A percentile compares a stretch with the other conserved stretches of the same genome.
phyloP scores from a whole-genome alignment of 2,888 invertebrate genomes.

The Drosophila silvestris region DNA sequence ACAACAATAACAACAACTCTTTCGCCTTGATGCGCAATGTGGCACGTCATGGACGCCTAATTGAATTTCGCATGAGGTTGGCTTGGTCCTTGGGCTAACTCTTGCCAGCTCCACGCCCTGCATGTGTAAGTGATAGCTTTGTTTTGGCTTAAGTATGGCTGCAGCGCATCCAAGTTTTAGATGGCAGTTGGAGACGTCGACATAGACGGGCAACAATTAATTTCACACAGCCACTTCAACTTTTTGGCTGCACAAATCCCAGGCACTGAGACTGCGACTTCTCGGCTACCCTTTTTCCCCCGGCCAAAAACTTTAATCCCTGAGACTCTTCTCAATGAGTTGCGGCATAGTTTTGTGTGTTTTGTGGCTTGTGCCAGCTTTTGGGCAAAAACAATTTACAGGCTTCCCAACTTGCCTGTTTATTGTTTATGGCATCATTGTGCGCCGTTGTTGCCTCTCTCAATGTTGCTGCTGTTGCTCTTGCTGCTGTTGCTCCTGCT shows the following conservation, averaged over 20 bases:
- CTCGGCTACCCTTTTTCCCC: neutral
- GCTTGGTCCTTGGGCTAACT: constrained; percentile 66
- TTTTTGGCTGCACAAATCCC: constrained; percentile 79
- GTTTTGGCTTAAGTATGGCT: constrained; percentile 67
- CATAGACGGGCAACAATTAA: constrained; percentile 75
- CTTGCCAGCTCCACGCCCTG: constrained; percentile 48
- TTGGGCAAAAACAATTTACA: constrained; percentile 73
- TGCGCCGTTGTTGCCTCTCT: constrained; percentile 66
- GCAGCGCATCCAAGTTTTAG: constrained; percentile 12
- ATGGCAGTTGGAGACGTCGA: constrained; percentile 20
- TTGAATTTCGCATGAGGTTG: constrained; percentile 70
- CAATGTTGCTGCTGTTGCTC: constrained; percentile 13
- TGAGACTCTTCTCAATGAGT: constrained; percentile 46
- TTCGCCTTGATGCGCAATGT: constrained; percentile 52
- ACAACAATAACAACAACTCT: constrained; percentile 38
- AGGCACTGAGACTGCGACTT: constrained; percentile 34
- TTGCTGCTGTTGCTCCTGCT: constrained; percentile 8
- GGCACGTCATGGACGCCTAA: constrained; percentile 78
- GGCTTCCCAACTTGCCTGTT: constrained; percentile 81
- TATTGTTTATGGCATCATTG: constrained; percentile 84
- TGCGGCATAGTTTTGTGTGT: constrained; percentile 81
- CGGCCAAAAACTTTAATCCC: constrained; percentile 40
- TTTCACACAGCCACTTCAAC: constrained; percentile 79
- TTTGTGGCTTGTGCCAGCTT: constrained; percentile 73
- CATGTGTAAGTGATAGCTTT: constrained; percentile 78